Percentiles rank a stretch among this genome's conserved stretches.
Conservation (phyloP, 35 echinoderm and acorn worm species). For the Heliocidaris erythrogramma region DNA sequence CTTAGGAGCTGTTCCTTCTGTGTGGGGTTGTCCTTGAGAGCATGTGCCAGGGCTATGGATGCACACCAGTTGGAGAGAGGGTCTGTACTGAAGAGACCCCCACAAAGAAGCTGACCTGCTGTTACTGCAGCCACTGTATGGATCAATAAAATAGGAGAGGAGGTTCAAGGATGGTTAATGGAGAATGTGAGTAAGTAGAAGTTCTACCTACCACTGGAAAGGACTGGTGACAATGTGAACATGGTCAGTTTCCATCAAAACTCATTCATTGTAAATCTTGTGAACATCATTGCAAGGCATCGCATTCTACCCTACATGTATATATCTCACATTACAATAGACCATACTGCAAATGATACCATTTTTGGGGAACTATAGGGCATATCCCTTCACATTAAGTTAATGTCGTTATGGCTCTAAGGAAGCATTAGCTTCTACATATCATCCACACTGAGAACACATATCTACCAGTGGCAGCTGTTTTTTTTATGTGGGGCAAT, state of each 20-base stretch:
- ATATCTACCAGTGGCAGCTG: too few species aligned
- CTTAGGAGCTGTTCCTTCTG: constrained; percentile 97
- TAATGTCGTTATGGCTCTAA: too few species aligned
- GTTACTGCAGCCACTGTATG: constrained; percentile 84
- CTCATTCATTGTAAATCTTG: too few species aligned
- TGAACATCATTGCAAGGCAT: too few species aligned
- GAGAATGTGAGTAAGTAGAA: neutral
- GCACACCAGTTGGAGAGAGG: constrained; percentile 96
- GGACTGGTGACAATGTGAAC: neutral
- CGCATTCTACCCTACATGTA: too few species aligned
- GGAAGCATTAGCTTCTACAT: too few species aligned
- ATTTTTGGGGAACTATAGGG: neutral
- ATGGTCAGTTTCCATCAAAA: too few species aligned
- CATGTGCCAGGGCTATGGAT: constrained; percentile 88
- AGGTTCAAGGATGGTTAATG: neutral
- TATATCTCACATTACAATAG: too few species aligned
- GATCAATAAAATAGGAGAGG: neutral
- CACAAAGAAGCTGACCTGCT: constrained; percentile 96
- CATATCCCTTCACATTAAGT: too few species aligned
- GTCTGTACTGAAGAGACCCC: constrained; percentile 95
- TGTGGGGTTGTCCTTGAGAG: constrained; percentile 88
- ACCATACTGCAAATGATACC: neutral
- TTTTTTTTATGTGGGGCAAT: too few species aligned
- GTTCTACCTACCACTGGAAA: neutral
- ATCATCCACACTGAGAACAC: too few species aligned